phyloP scores from a whole-genome alignment of 2,797 vertebrate genomes.

The Galago senegalensis region DNA sequence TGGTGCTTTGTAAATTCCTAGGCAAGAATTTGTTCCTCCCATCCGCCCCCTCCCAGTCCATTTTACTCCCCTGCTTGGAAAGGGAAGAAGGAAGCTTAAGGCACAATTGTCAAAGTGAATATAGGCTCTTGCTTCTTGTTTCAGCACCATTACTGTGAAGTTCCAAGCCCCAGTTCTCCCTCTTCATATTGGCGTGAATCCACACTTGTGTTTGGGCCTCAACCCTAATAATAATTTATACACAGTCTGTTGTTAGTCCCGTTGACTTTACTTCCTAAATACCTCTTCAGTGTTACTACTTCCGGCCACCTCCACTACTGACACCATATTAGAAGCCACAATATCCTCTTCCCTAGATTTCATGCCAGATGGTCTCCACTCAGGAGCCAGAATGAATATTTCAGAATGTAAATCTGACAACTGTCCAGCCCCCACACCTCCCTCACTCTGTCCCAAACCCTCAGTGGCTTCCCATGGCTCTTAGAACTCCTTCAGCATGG shows the following conservation, averaged over 20 bases:
- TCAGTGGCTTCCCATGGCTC: not conserved
- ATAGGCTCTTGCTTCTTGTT: not conserved
- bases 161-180: not conserved
- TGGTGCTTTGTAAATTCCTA: not conserved
- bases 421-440: not conserved
- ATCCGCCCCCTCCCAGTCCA: not conserved
- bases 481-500: not conserved
- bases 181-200: not conserved
- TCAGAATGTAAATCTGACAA: not conserved
- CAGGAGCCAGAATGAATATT: not conserved
- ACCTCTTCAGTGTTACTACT: not conserved
- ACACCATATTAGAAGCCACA: not conserved
- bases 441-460: not conserved
- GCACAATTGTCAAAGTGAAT: not conserved
- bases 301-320: not conserved
- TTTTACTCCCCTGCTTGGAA: not conserved
- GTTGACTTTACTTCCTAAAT: conserved; percentile 27
- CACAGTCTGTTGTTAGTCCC: not conserved
- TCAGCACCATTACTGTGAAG: not conserved
- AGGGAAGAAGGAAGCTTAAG: not conserved
- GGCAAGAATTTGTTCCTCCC: not conserved
- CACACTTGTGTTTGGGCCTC: not conserved
- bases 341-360: not conserved
- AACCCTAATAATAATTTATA: not conserved
- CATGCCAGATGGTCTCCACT: not conserved